A percentile compares a stretch with the other conserved stretches of the same genome.
Evolutionary conservation across 2,113 vertebrate genomes (phyloP).

Genomic region (Agelaius phoeniceus): DNA sequence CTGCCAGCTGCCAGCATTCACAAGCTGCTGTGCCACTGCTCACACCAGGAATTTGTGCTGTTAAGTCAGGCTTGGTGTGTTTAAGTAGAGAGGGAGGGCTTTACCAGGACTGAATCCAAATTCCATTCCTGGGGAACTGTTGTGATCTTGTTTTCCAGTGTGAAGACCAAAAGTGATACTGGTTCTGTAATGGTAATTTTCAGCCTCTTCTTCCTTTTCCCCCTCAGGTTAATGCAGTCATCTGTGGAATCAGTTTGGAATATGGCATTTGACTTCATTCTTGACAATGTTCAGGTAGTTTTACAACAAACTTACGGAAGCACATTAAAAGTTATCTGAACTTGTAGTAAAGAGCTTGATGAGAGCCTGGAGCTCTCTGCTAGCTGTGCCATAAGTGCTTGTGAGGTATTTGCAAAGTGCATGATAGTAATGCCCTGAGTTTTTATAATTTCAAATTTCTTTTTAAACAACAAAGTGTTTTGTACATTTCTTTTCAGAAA

Average conservation of each 20-base stretch:
- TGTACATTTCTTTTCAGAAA: slow-evolving; percentile 88
- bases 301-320: slow-evolving; percentile 96
- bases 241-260: slow-evolving; percentile 98
- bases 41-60: too few relatives aligned
- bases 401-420: slow-evolving; percentile 86
- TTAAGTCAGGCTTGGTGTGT: not conserved
- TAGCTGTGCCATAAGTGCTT: slow-evolving; percentile 84
- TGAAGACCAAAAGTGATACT: not conserved
- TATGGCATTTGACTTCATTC: slow-evolving; percentile 99
- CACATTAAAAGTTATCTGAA: slow-evolving; percentile 91
- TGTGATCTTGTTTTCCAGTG: not conserved
- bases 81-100: not conserved
- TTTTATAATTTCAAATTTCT: slow-evolving; percentile 83
- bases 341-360: slow-evolving; percentile 50
- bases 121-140: fast-evolving
- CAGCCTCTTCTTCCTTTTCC: not conserved
- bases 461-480: slow-evolving; percentile 82
- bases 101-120: not conserved
- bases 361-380: slow-evolving; percentile 73
- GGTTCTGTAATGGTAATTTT: not conserved
- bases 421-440: slow-evolving; percentile 82
- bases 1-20: not conserved
- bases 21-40: not conserved
- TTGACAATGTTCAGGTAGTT: slow-evolving; percentile 98
- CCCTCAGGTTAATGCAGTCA: slow-evolving; percentile 91